phyloP scores from a whole-genome alignment of 2,888 invertebrate species.

The Catocala sponsa region DNA sequence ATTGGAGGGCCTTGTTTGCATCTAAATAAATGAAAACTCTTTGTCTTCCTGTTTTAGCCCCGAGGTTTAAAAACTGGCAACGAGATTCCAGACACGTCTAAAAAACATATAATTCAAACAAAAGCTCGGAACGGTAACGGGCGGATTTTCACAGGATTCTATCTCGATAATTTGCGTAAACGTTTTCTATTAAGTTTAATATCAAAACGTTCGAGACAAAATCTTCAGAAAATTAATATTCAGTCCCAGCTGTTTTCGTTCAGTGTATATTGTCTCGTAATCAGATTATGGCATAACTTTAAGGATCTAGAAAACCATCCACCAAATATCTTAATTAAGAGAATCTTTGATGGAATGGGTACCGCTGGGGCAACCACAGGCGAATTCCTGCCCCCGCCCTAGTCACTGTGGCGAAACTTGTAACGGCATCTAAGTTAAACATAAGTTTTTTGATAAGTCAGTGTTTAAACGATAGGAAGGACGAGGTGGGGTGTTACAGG shows the following conservation, averaged over 20 bases:
- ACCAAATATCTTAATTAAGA: conserved; percentile 53
- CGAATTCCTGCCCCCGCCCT: conserved; percentile 40
- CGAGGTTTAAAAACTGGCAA: conserved; percentile 35
- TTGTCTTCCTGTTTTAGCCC: conserved; percentile 48
- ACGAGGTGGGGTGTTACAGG: conserved; percentile 79
- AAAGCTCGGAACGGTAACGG: conserved; percentile 33
- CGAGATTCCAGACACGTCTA: conserved; percentile 36
- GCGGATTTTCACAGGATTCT: conserved; percentile 6
- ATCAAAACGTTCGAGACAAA: conserved; percentile 34
- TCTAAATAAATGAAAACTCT: conserved; percentile 58
- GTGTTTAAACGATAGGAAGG: conserved; percentile 84
- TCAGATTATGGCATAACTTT: conserved; percentile 59
- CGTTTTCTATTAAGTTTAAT: conserved; percentile 30
- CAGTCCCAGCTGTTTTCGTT: conserved; percentile 44
- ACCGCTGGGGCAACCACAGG: conserved; percentile 48
- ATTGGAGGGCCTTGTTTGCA: conserved; percentile 49
- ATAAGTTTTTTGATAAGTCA: conserved; percentile 88
- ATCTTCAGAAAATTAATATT: conserved; percentile 53
- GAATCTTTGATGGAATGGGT: conserved; percentile 46
- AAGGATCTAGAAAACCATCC: conserved; percentile 50
- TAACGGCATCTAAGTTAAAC: conserved; percentile 81
- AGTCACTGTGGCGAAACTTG: conserved; percentile 73
- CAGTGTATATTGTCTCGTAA: conserved; percentile 57
- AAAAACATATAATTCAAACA: conserved; percentile 52
- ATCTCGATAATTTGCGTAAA: conserved; percentile 31